Evolutionary conservation across 2,113 vertebrate genomes (phyloP), one percentile per base, ranked within the genome.

Genomic region (Tragelaphus buxtoni): DNA sequence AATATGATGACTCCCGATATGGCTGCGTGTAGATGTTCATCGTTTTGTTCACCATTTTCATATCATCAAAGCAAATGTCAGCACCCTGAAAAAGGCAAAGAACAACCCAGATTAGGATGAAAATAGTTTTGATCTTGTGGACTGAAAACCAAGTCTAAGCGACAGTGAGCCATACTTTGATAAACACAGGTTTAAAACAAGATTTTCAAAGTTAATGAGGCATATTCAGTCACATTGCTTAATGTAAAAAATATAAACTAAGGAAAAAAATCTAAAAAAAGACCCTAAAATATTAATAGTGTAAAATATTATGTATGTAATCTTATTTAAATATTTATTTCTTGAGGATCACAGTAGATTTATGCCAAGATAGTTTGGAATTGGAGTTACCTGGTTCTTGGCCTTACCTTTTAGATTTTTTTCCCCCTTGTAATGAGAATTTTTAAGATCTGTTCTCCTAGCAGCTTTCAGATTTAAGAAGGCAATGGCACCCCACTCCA

Each of bases 1-100:
- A n/a, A 2, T 3, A 18, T 3, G 4, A 2, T 3, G 26, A 16
- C 22, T 7, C 1, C 26, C 4, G 2, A 7, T 1, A 3, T 5
- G 30, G 7, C 3, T 24, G 69, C 5, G 7, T 18, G 7, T 4
- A 4, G 18, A 4, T 0, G 2, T 8, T 79, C 7, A 3, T 0
- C 9, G 14, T 24, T 74, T 39, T 28, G 11, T 6, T 69, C 11
- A 1, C 47, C 26, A 11, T 12, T 13, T 65, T 83, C 3, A 2
- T 26, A 1, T 22, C 56, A 28, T 24, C 5, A 74, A 12, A 87
- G 20, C 32, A 11, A 61, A 14, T 10, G 18, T 26, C 22, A 7
- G 24, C 58, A 45, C 2, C n/a, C 53, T 4, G 11, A 10, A 60
- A 26, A 32, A 56, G 58, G 42, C 53, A 55, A 55, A 28, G 4